Percentiles rank a stretch among this genome's conserved stretches.
These are phyloP conservation scores for Auanema freiburgensis DNA, from an alignment of 2,888 invertebrate genomes.

Conservation along the genomic window DNA sequence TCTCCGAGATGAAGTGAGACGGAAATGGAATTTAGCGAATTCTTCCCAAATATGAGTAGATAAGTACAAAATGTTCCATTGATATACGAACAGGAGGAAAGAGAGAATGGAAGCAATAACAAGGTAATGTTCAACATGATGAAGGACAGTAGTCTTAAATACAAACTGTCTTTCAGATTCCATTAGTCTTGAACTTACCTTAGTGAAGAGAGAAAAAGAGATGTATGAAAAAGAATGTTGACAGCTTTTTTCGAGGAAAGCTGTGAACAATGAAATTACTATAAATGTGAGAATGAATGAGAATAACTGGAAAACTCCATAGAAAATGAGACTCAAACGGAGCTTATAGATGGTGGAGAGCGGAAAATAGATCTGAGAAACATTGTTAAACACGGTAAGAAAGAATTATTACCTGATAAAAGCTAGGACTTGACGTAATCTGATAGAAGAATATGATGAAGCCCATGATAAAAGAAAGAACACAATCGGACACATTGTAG, in stretches of 20 bases:
- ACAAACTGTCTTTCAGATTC: not conserved
- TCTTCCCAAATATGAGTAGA: constrained; percentile 35
- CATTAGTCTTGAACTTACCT: constrained; percentile 17
- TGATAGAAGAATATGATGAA: constrained; percentile 37
- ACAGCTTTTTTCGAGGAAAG: constrained; percentile 37
- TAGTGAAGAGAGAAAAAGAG: constrained; percentile 33
- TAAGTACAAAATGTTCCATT: constrained; percentile 27
- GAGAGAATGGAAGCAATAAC: constrained; percentile 25
- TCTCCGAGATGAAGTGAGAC: constrained; percentile 27
- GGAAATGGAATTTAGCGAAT: constrained; percentile 23
- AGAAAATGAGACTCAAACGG: constrained; percentile 40
- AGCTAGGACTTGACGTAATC: constrained; percentile 30
- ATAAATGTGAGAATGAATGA: constrained; percentile 35
- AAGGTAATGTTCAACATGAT: constrained; percentile 24
- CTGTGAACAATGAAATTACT: constrained; percentile 33
- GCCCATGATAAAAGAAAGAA: constrained; percentile 28
- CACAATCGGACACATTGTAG: constrained; percentile 22
- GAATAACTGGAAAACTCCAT: constrained; percentile 43
- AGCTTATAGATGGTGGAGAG: constrained; percentile 45
- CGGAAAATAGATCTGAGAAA: constrained; percentile 33
- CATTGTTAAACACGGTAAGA: not conserved
- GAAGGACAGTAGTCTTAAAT: constrained; percentile 22
- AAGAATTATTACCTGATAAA: constrained; percentile 31
- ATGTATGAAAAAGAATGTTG: constrained; percentile 29
- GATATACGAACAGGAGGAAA: constrained; percentile 24